Evolutionary conservation across 2,888 invertebrate genomes (phyloP).

Genomic region (Galeruca laticollis): DNA sequence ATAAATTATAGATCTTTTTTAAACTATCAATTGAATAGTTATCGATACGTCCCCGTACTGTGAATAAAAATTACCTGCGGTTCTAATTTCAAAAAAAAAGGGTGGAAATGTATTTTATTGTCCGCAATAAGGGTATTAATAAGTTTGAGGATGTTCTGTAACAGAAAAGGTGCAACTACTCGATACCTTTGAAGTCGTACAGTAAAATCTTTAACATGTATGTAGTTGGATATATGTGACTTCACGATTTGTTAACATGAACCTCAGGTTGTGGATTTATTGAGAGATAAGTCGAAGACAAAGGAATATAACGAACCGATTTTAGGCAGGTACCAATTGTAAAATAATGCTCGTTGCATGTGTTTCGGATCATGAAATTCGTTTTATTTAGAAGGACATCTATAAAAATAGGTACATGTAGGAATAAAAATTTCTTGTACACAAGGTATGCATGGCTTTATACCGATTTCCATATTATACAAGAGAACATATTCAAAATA

Average conservation of each 20-base stretch:
- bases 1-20: background rate
- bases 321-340: conserved; percentile 55
- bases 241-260: conserved; percentile 51
- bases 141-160: conserved; percentile 59
- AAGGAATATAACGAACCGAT: conserved; percentile 65
- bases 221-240: background rate
- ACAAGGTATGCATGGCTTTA: too few species aligned
- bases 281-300: conserved; percentile 64
- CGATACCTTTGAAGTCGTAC: conserved; percentile 34
- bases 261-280: conserved; percentile 64
- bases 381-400: conserved; percentile 22
- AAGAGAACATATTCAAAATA: too few species aligned
- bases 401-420: background rate
- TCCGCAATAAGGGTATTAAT: conserved; percentile 61
- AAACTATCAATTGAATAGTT: background rate
- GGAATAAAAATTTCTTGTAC: conserved; percentile 1
- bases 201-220: conserved; percentile 1
- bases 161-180: conserved; percentile 50
- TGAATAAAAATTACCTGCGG: conserved; percentile 35
- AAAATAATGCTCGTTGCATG: conserved; percentile 57
- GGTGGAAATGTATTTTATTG: conserved; percentile 52
- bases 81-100: conserved; percentile 37
- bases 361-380: conserved; percentile 35
- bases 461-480: too few species aligned
- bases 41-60: conserved; percentile 8